These are phyloP conservation scores for Hetaerina americana DNA, from an alignment of 1,140 invertebrate species.

Conservation along the genomic window DNA sequence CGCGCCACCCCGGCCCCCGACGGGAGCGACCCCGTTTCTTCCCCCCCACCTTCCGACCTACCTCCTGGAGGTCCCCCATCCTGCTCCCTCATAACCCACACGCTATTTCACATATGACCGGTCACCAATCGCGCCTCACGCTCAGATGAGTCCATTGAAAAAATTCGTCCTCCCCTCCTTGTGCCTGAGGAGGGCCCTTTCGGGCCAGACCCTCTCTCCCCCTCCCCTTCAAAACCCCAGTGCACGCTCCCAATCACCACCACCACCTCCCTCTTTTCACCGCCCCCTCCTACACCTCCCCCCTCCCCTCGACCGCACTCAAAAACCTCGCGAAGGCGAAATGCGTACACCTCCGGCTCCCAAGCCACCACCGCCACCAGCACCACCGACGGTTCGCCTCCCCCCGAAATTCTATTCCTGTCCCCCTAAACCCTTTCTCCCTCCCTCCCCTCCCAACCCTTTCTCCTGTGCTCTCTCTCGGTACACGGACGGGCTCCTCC, in stretches of 20 bases:
- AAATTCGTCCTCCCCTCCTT: no score
- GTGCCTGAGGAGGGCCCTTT: background rate
- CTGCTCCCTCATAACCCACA: slow-evolving; percentile 8
- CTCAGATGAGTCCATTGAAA: slow-evolving; percentile 27
- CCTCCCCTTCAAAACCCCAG: background rate
- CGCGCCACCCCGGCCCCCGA: background rate
- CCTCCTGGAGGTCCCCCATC: slow-evolving; percentile 13
- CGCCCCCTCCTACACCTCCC: background rate
- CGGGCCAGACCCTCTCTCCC: background rate
- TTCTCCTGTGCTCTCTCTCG: no score
- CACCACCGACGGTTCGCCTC: no score
- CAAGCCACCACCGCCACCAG: no score
- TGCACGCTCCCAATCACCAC: background rate
- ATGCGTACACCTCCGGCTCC: no score
- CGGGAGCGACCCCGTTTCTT: background rate
- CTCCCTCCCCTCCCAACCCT: no score
- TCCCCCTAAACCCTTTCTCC: no score
- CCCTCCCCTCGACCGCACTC: background rate
- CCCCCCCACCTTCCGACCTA: background rate
- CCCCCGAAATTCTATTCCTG: no score
- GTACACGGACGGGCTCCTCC: no score
- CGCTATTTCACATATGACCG: slow-evolving; percentile 30
- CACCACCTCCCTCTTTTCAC: background rate
- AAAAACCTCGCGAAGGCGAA: no score
- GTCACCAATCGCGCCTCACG: slow-evolving; percentile 27